phyloP scores from a whole-genome alignment of 2,888 invertebrate species.

The Campopleginae sp. region DNA sequence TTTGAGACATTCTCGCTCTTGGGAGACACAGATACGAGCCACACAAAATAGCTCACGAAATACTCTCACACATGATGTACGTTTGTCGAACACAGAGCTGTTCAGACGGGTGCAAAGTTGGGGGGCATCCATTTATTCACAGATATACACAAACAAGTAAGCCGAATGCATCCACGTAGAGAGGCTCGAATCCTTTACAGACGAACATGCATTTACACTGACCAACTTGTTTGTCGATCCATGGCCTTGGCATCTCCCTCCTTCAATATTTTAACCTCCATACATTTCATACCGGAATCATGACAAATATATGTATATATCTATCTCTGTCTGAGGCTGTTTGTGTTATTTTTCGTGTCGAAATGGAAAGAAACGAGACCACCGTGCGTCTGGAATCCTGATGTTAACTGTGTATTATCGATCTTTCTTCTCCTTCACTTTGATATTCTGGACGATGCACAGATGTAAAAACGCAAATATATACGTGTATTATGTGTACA shows the following conservation, averaged over 20 bases:
- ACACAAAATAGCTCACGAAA: slow-evolving; percentile 35
- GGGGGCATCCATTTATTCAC: background rate
- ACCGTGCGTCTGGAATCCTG: slow-evolving; percentile 51
- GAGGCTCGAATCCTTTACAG: slow-evolving; percentile 22
- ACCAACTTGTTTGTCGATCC: slow-evolving; percentile 58
- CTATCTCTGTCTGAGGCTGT: background rate
- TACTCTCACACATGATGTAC: slow-evolving; percentile 4
- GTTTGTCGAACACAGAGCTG: background rate
- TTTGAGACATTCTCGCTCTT: slow-evolving; percentile 45
- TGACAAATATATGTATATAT: slow-evolving; percentile 40
- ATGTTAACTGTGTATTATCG: slow-evolving; percentile 43
- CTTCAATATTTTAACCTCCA: slow-evolving; percentile 36
- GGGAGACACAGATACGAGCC: slow-evolving; percentile 24
- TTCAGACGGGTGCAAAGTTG: slow-evolving; percentile 17
- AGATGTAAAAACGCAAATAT: background rate
- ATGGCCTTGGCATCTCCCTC: slow-evolving; percentile 58
- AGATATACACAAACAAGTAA: slow-evolving; percentile 4
- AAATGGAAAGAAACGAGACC: slow-evolving; percentile 54
- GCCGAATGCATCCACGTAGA: background rate
- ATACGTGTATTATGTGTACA: background rate
- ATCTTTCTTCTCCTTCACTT: slow-evolving; percentile 35
- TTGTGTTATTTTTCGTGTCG: slow-evolving; percentile 38
- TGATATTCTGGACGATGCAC: slow-evolving; percentile 25
- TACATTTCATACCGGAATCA: slow-evolving; percentile 34
- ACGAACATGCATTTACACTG: slow-evolving; percentile 43